Base-by-base conservation (phyloP, 92 coral and sea anemone species). In the Ricordea florida region DNA sequence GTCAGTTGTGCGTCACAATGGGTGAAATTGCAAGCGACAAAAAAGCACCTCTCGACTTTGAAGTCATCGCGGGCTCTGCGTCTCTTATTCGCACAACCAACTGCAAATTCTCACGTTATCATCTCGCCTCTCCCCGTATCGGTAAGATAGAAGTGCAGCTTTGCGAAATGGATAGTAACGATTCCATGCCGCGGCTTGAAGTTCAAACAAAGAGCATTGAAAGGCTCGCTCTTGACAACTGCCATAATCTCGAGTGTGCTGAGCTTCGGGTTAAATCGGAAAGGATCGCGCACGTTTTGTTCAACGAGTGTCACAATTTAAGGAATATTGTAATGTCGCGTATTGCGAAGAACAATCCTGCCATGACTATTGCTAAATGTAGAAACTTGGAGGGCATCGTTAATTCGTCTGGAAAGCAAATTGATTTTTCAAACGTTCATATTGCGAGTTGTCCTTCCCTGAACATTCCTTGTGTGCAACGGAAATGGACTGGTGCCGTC, bases 71-170 rank as follows among this genome's bases (percentile, higher is more conserved):
- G 37, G 38, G 43, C 13, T 51, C 15, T 5, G 34, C 40, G 7
- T 15, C 64, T 1, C 5, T 26, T 9, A 10, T 69, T 20, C 29
- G 28, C 29, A 69, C 76, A 1, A 69, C 63, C 5, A 52, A 69
- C 76, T 69, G 76, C 20, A 69, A 24, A 64, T 69, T 69, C 29
- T 69, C 76, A 1, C 61, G 76, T 14, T 69, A 38, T 11, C 50
- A 69, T 36, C 64, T 53, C 14, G 49, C 37, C 9, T 26, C 76
- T 29, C 26, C 14, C 18, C 38, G 25, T 17, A 69, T 69, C 9
- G 51, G 36, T 23, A 52, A 25, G 3, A 26, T 69, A 16, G 32
- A 35, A 6, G 27, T 69, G 10, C 63, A 53, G 50, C 37, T 25
- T 1, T 69, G 76, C 28, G 76, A 69, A 36, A 51, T 69, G 18